Conservation (phyloP, 2,888 invertebrate species). For the Noctua pronuba region DNA sequence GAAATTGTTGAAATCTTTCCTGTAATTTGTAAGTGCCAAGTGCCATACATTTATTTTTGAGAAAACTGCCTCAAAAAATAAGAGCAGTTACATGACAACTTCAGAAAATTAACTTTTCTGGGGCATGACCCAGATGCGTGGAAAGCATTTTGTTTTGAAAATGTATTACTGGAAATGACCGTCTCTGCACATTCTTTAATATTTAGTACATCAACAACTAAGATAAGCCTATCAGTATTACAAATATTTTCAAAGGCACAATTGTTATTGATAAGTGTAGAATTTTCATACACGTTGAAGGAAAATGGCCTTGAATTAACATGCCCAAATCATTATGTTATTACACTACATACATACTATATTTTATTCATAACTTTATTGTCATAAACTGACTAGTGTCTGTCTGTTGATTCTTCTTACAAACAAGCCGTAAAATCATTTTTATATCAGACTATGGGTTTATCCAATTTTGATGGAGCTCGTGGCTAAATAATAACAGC, state of each 20-base stretch:
- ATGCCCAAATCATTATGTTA: conserved; percentile 19
- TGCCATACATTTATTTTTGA: too few species aligned
- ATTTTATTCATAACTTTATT: neutral
- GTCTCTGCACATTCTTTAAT: neutral
- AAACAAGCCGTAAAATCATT: neutral
- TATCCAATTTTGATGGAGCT: too few species aligned
- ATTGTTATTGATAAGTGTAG: conserved; percentile 6
- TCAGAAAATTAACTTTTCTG: too few species aligned
- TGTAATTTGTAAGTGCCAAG: too few species aligned
- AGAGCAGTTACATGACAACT: too few species aligned
- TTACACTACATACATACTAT: neutral
- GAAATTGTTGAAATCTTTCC: too few species aligned
- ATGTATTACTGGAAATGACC: neutral
- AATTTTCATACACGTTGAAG: conserved; percentile 2
- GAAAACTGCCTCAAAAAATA: too few species aligned
- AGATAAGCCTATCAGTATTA: conserved; percentile 18
- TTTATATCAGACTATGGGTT: too few species aligned
- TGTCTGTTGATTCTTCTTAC: neutral
- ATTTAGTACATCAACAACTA: conserved; percentile 11
- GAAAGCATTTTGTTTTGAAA: too few species aligned
- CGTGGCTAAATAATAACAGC: too few species aligned
- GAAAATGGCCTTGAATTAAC: conserved; percentile 37
- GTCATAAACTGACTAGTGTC: neutral
- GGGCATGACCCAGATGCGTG: too few species aligned
- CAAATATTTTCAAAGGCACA: conserved; percentile 6